Percentiles rank a stretch among this genome's conserved stretches.
phyloP scores from a whole-genome alignment of 2,888 invertebrate species.

The Cyclophora albipunctata region DNA sequence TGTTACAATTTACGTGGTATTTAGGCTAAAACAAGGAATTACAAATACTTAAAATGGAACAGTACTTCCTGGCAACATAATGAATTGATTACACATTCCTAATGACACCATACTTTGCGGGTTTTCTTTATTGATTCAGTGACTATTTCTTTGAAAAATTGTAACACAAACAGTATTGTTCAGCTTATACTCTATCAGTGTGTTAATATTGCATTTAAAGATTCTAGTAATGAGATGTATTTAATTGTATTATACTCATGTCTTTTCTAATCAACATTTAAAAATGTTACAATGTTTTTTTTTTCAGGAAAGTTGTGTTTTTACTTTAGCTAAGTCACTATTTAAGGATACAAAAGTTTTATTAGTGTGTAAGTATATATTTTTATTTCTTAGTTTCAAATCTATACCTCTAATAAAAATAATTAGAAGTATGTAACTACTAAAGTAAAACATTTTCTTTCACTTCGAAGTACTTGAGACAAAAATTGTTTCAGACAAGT shows the following conservation, averaged over 20 bases:
- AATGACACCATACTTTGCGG: not conserved
- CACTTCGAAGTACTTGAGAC: no score
- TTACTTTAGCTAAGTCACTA: conserved; percentile 77
- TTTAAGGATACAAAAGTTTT: conserved; percentile 82
- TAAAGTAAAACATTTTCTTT: no score
- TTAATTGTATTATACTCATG: not conserved
- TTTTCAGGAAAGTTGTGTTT: conserved; percentile 64
- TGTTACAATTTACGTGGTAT: not conserved
- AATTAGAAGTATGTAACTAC: no score
- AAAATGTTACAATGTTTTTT: conserved; percentile 7
- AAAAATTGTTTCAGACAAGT: no score
- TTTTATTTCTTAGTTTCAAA: not conserved
- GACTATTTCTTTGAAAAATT: not conserved
- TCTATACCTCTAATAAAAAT: not conserved
- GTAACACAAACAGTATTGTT: not conserved
- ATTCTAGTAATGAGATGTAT: not conserved
- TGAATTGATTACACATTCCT: not conserved
- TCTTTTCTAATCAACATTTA: not conserved
- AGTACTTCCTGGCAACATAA: not conserved
- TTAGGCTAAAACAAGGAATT: not conserved
- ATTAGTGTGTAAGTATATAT: conserved; percentile 77
- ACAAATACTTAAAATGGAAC: no score
- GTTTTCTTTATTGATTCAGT: not conserved
- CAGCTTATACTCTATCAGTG: not conserved
- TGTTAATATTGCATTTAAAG: not conserved